Evolutionary conservation across 37 sponge, comb jelly and placozoan species (phyloP), one percentile per base, ranked within the genome.

Genomic region (Mnemiopsis leidyi): DNA sequence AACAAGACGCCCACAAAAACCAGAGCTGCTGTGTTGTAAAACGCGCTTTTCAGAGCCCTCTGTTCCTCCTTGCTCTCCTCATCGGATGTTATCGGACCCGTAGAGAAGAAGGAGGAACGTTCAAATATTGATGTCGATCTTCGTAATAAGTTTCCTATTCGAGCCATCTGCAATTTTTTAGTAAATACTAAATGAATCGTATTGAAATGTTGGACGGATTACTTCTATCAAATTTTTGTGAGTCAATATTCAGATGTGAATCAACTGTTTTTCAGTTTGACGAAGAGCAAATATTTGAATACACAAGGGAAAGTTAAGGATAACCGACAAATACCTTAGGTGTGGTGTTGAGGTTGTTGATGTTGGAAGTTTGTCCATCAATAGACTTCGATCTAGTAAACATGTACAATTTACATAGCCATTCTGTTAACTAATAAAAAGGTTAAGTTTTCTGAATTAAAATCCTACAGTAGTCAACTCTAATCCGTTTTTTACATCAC

Each of bases 11-110:
- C 90, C 26, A 38, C 25, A 38, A 26, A 85, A 3, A 85, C 90
- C 3, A 85, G 35, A 20, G 90, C 90, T 3, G 90, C 90, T 5
- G 90, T 85, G 90, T 85, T 85, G 90, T 85, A 85, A 30, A 85
- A 85, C 23, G 90, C 90, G 23, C 23, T 85, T 85, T 38, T 85
- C 28, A 85, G 48, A 16, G 90, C 90, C 26, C 36, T 85, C 90
- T 85, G 90, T 34, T 85, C 90, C 26, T 85, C 38, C 39, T 26
- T 85, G n/a, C 3, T 28, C 75, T 29, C 75, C 75, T 71, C 75
- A 23, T 40, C 90, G 2, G 61, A 35, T 2, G 90, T n/a, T 13
- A 28, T n/a, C 48, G 32, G 38, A 16, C 25, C 36, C 18, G 79
- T 77, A 39, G 36, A 33, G 90, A 85, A 40, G n/a, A 85, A 33